These are phyloP conservation scores for Cyanocitta stelleri DNA, from an alignment of 2,113 vertebrate genomes.

Conservation along the genomic window DNA sequence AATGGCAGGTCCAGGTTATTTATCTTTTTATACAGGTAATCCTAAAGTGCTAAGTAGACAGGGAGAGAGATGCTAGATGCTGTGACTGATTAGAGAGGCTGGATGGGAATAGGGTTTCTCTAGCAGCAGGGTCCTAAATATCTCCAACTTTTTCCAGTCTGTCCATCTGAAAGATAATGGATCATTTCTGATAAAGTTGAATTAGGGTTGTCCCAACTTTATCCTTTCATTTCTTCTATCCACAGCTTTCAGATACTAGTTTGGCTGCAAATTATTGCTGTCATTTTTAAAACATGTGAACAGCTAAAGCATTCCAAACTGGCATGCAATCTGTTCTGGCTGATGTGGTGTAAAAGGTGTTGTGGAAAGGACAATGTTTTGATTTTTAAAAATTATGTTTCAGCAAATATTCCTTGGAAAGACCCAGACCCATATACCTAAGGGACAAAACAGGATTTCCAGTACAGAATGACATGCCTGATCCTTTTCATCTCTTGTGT, in stretches of 20 bases:
- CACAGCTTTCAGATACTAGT: constrained; percentile 1
- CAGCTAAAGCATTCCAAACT: constrained; percentile 12
- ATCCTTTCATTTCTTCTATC: not conserved
- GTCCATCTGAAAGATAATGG: not conserved
- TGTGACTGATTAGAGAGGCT: not conserved
- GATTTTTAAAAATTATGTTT: not conserved
- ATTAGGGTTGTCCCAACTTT: not conserved
- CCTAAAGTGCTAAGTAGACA: not conserved
- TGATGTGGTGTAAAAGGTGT: not conserved
- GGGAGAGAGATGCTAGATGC: not conserved
- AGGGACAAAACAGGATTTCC: not conserved
- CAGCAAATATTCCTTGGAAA: not conserved
- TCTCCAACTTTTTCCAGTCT: not conserved
- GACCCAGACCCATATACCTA: not conserved
- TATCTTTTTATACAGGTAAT: not conserved
- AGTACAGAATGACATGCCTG: not conserved
- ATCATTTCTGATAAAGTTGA: not conserved
- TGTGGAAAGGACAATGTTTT: not conserved
- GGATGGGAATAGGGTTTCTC: not conserved
- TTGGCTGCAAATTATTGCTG: constrained; percentile 12
- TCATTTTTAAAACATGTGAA: constrained; percentile 37
- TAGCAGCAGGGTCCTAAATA: not conserved
- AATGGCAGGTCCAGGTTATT: not conserved
- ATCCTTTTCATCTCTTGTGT: not conserved
- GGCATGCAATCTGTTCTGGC: constrained; percentile 29